Evolutionary conservation across 2,888 invertebrate genomes (phyloP).

Genomic region (Phlogophora meticulosa): DNA sequence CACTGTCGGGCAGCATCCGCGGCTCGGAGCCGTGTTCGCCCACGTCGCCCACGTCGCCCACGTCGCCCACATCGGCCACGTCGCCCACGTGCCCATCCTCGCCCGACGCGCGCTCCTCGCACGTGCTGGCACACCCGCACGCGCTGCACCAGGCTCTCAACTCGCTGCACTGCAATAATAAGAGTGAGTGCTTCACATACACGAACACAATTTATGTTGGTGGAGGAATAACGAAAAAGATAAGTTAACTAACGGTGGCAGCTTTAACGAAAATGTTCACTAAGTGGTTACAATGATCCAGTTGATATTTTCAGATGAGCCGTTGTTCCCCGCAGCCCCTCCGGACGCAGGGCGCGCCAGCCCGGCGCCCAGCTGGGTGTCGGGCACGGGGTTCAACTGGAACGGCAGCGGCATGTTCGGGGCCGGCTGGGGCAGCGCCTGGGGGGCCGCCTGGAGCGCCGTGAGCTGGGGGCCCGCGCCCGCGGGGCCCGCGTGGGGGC

Average conservation of each 20-base stretch:
- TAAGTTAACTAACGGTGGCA: too few species aligned
- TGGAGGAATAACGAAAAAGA: neutral
- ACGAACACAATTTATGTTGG: neutral
- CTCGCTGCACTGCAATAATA: constrained; percentile 67
- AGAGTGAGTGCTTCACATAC: constrained; percentile 20
- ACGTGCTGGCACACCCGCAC: constrained; percentile 78
- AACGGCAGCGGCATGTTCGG: constrained; percentile 61
- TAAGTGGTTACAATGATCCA: neutral
- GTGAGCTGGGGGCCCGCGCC: constrained; percentile 92
- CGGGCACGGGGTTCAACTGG: constrained; percentile 67
- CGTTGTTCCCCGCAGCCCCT: constrained; percentile 50
- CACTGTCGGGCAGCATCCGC: constrained; percentile 97
- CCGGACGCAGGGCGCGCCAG: constrained; percentile 73
- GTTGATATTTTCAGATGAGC: constrained; percentile 25
- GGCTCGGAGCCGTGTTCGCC: constrained; percentile 98
- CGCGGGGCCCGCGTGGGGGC: constrained; percentile 88
- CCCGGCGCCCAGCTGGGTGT: constrained; percentile 74
- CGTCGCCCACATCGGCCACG: constrained; percentile 93
- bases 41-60: constrained; percentile 92
- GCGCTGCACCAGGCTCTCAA: constrained; percentile 78
- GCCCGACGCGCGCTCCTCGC: constrained; percentile 89
- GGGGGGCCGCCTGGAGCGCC: constrained; percentile 91
- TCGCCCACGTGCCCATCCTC: constrained; percentile 93
- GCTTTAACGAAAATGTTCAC: too few species aligned
- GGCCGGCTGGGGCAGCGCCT: constrained; percentile 65